Evolutionary conservation across 2,113 vertebrate species (phyloP).

Genomic region (Onychostoma macrolepis): DNA sequence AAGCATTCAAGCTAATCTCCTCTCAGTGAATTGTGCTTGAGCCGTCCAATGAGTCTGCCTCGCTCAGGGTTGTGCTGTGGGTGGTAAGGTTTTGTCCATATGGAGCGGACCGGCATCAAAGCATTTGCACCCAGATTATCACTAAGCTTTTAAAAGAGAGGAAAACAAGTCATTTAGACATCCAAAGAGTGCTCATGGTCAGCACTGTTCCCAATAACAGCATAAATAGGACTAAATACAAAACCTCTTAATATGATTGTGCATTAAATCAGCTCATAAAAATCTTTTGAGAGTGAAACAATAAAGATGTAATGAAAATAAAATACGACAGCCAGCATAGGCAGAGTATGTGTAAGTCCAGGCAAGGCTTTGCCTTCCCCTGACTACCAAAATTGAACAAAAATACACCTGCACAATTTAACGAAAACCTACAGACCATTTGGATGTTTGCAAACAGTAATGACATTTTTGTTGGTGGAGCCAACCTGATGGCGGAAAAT

Average conservation of each 20-base stretch:
- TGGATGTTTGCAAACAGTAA: no score
- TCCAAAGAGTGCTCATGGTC: slow-evolving; percentile 12
- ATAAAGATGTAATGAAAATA: neutral
- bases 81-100: slow-evolving; percentile 31
- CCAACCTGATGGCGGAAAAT: no score
- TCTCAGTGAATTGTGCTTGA: slow-evolving; percentile 12
- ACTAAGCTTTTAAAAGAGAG: slow-evolving; percentile 19
- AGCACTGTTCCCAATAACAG: neutral
- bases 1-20: slow-evolving; percentile 13
- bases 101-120: slow-evolving; percentile 20
- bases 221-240: neutral
- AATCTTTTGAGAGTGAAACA: neutral
- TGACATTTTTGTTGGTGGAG: no score
- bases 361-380: neutral
- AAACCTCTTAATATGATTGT: neutral
- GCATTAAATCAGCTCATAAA: neutral
- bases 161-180: slow-evolving; percentile 15
- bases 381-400: no score
- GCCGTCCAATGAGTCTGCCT: slow-evolving; percentile 6
- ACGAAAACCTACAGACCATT: no score
- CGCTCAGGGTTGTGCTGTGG: slow-evolving; percentile 23
- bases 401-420: no score
- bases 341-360: no score
- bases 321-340: neutral
- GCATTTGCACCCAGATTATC: slow-evolving; percentile 34